These are phyloP conservation scores for Vireo griseus DNA, from an alignment of 2,797 vertebrate genomes.

Conservation along the genomic window DNA sequence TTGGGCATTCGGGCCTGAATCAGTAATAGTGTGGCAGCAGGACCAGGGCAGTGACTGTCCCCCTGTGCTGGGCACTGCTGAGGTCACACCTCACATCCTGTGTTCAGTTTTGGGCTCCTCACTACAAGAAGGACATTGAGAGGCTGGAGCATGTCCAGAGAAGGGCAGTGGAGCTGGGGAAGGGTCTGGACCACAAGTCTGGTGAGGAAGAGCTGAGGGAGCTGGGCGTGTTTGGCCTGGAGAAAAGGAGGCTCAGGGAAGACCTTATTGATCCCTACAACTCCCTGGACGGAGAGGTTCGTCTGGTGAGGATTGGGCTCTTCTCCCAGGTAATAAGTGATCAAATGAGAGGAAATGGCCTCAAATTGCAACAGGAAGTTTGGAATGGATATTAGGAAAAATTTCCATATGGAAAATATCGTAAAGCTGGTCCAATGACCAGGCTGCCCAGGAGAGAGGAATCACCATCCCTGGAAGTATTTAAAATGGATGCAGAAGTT, in stretches of 20 bases:
- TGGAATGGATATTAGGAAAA: background rate
- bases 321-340: background rate
- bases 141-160: fast-evolving
- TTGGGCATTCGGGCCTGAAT: background rate
- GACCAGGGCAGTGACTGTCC: fast-evolving
- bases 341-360: background rate
- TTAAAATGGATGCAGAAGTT: background rate
- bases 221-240: fast-evolving
- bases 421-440: background rate
- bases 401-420: background rate
- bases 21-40: background rate
- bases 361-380: background rate
- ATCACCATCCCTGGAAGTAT: background rate
- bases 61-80: background rate
- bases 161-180: background rate
- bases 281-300: background rate
- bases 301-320: background rate
- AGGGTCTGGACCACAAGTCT: background rate
- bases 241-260: background rate
- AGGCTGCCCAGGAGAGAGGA: background rate
- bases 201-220: background rate
- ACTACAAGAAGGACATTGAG: fast-evolving
- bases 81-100: fast-evolving
- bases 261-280: background rate
- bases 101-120: background rate